These are phyloP conservation scores for Cottoperca gobio DNA, from an alignment of 2,797 vertebrate genomes.

Conservation along the genomic window DNA sequence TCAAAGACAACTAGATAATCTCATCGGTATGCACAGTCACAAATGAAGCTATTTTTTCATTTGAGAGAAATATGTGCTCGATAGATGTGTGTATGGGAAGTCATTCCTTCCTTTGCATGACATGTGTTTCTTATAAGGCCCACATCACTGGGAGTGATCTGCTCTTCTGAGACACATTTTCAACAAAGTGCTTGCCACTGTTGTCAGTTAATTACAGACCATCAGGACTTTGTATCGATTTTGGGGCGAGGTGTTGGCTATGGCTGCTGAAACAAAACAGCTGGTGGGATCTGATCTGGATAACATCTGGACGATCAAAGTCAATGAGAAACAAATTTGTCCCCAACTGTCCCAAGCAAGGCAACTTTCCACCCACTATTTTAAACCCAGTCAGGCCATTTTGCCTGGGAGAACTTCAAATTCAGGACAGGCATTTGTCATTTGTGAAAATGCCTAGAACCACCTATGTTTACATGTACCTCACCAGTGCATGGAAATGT, in stretches of 20 bases:
- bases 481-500: not conserved
- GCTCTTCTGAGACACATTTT: conserved; percentile 21
- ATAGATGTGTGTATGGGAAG: conserved; percentile 35
- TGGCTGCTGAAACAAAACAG: conserved; percentile 31
- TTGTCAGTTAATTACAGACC: conserved; percentile 25
- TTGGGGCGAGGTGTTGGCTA: not conserved
- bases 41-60: conserved; percentile 46
- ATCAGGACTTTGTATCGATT: not conserved
- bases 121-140: conserved; percentile 44
- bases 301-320: conserved; percentile 28
- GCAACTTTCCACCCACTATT: not conserved
- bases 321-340: conserved; percentile 21
- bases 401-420: not conserved
- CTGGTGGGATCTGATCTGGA: conserved; percentile 28
- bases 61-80: conserved; percentile 34
- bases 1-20: conserved; percentile 49
- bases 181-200: conserved; percentile 43
- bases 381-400: not conserved
- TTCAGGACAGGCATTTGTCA: not conserved
- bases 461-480: not conserved
- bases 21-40: conserved; percentile 61
- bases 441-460: not conserved
- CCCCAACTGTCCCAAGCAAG: not conserved
- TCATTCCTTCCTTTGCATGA: conserved; percentile 28
- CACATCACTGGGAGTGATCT: conserved; percentile 6